Base-by-base conservation (phyloP, 2,888 invertebrate genomes). In the Drosophila robusta region DNA sequence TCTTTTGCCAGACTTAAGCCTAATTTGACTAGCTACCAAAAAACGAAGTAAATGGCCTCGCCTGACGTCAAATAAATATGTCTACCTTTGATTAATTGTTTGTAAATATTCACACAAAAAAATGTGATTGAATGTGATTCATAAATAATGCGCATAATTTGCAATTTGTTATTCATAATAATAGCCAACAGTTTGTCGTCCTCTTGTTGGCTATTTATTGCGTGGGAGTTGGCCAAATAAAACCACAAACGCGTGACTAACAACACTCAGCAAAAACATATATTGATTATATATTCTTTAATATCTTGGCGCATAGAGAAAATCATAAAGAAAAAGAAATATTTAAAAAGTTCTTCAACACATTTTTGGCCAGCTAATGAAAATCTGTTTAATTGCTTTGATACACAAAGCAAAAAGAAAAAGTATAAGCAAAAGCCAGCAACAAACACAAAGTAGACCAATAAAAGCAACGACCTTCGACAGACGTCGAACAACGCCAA, bases 381-480 rank as follows among this genome's bases (percentile, higher is more conserved):
- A 74, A 78, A 74, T 73, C 57, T 47, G 71, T 78, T 83, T 84
- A 87, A 83, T 87, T 83, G 76, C 71, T 58, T 71, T 67, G 64
- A 61, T 61, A 63, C 29, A 47, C 61, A 55, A 50, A 72, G 44
- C 50, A 18, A 54, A 3, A 22, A 22, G 22, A 22, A 22, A 22
- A 22, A 22, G 22, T 32, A 50, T 4, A 34, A 41, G 16, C 51
- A 29, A 60, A 66, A 67, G 58, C 45, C 49, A 58, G 56, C 24
- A 46, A 36, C 57, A 49, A 50, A 58, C 44, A 61, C 22, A 46
- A 54, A 78, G 44, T 72, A 47, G 66, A 22, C 62, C 75, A 75
- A 81, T 66, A 71, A 81, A 81, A 70, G 63, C 80, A 57, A 68
- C 61, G 80, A 82, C 83, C 86, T 86, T 86, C 80, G 58, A 38